Conservation (phyloP, 2,797 vertebrate genomes). For the Coracias cyanogaster region DNA sequence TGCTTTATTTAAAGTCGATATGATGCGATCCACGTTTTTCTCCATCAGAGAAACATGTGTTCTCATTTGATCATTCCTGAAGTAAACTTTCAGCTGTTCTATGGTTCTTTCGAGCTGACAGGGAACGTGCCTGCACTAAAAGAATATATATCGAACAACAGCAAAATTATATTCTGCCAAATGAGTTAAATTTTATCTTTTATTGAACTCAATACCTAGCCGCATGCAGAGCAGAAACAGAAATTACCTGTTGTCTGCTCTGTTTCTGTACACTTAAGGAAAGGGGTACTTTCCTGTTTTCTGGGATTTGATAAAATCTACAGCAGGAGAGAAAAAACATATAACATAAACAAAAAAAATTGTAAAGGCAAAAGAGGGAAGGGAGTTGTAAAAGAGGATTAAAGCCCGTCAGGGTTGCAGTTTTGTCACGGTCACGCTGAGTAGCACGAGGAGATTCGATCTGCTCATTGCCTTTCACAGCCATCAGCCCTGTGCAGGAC, state of each 20-base stretch:
- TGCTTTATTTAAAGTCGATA: neutral
- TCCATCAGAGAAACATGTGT: fast-evolving
- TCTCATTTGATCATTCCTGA: neutral
- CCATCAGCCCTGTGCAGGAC: neutral
- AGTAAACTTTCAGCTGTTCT: neutral
- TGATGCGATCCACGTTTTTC: neutral
- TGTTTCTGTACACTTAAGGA: neutral
- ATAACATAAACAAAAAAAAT: neutral
- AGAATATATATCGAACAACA: neutral
- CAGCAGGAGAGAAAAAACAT: neutral
- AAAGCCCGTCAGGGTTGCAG: neutral
- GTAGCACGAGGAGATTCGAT: neutral
- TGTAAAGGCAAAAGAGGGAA: neutral
- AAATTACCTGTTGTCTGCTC: neutral
- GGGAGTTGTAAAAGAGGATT: neutral
- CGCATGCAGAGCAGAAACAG: neutral
- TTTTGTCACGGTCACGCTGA: neutral
- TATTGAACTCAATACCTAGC: neutral
- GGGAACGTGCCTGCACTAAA: slow-evolving; percentile 25
- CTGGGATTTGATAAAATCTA: neutral
- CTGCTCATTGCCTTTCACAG: neutral
- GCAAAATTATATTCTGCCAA: neutral
- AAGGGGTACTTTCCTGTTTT: neutral
- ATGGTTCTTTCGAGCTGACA: neutral
- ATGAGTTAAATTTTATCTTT: neutral